phyloP scores from a whole-genome alignment of 1,140 invertebrate species.

The Tigriopus japonicus region DNA sequence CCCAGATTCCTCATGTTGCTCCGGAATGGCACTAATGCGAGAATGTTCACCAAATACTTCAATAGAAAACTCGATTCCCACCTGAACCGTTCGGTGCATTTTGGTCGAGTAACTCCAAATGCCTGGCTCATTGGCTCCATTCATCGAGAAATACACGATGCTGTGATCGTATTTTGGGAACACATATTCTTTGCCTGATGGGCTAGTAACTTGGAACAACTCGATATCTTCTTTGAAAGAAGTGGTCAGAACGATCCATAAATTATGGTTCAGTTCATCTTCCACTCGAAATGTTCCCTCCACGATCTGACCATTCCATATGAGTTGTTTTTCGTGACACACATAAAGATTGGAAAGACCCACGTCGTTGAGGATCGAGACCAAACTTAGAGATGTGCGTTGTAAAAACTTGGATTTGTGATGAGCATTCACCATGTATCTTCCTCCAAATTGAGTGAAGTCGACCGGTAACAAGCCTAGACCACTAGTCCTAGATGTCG shows the following conservation, averaged over 20 bases:
- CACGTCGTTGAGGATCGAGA: too few species aligned
- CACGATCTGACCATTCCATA: neutral
- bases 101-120: constrained; percentile 11
- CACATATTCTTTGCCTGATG: constrained; percentile 9
- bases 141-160: neutral
- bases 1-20: too few species aligned
- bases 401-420: too few species aligned
- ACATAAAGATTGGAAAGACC: too few species aligned
- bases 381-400: too few species aligned
- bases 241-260: neutral
- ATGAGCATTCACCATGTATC: neutral
- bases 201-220: constrained; percentile 8
- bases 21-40: too few species aligned
- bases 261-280: neutral
- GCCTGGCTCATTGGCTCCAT: neutral
- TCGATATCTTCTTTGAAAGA: neutral
- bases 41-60: too few species aligned
- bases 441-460: neutral
- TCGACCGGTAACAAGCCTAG: too few species aligned
- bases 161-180: constrained; percentile 13
- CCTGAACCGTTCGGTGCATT: neutral
- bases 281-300: neutral
- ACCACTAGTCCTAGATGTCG: too few species aligned
- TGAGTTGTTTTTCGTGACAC: too few species aligned
- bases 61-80: too few species aligned